phyloP scores from a whole-genome alignment of 2,888 invertebrate genomes.

The Therioaphis trifolii region DNA sequence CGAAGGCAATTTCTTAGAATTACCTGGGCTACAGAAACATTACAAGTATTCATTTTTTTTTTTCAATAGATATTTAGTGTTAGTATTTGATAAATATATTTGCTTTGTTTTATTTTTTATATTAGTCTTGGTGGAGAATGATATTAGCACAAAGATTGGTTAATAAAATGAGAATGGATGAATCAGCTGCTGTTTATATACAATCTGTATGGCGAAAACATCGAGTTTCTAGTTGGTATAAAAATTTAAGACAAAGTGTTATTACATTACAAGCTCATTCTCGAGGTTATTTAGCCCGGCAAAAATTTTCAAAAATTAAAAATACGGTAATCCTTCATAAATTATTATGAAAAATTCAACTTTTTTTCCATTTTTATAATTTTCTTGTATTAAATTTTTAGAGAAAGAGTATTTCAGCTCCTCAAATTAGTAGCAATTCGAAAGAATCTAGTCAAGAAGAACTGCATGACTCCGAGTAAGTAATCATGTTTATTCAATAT shows the following conservation, averaged over 20 bases:
- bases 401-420: conserved; percentile 47
- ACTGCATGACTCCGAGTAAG: conserved; percentile 65
- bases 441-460: conserved; percentile 74
- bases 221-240: conserved; percentile 76
- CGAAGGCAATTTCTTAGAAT: conserved; percentile 79
- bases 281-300: conserved; percentile 71
- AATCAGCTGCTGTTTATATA: conserved; percentile 74
- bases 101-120: too few species aligned
- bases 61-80: background rate
- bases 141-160: conserved; percentile 73
- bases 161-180: conserved; percentile 71
- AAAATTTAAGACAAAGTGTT: conserved; percentile 74
- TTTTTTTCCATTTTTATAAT: background rate
- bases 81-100: conserved; percentile 7
- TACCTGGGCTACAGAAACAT: conserved; percentile 78
- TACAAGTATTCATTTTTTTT: conserved; percentile 74
- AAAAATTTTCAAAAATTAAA: conserved; percentile 55
- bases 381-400: conserved; percentile 50
- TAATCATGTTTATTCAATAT: conserved; percentile 16
- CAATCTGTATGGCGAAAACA: conserved; percentile 84
- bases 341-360: background rate
- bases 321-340: conserved; percentile 28
- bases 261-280: conserved; percentile 79
- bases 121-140: conserved; percentile 77
- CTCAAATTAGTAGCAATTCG: conserved; percentile 57